Conservation (phyloP, 2,113 vertebrate species). For the Jaculus jaculus region DNA sequence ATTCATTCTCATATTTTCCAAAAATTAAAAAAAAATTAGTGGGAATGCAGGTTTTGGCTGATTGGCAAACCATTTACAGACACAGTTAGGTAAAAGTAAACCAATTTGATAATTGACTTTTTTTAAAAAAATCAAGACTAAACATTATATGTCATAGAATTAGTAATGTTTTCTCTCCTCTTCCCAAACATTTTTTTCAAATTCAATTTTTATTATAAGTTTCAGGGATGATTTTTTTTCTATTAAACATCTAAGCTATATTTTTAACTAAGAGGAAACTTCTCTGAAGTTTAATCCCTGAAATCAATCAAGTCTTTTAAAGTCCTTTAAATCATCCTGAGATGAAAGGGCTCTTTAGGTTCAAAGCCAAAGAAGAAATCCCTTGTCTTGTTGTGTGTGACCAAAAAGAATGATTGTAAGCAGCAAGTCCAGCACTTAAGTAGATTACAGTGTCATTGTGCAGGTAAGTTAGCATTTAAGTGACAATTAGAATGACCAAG, state of each 20-base stretch:
- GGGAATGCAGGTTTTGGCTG: neutral
- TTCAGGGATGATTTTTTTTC: conserved; percentile 50
- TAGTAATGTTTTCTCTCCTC: conserved; percentile 11
- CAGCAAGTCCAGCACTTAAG: conserved; percentile 62
- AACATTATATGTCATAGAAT: neutral
- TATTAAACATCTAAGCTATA: conserved; percentile 52
- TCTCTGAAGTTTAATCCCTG: conserved; percentile 68
- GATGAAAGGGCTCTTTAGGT: conserved; percentile 66
- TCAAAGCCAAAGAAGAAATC: conserved; percentile 74
- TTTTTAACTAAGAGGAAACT: conserved; percentile 67
- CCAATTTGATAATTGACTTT: neutral
- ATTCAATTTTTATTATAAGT: conserved; percentile 49
- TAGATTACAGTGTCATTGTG: conserved; percentile 63
- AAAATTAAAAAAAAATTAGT: conserved; percentile 5
- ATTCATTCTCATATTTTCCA: neutral
- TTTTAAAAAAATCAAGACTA: conserved; percentile 29
- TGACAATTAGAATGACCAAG: conserved; percentile 52
- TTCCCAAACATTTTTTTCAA: conserved; percentile 40
- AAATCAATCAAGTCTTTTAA: conserved; percentile 74
- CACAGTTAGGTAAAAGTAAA: conserved; percentile 19
- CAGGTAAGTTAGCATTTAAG: conserved; percentile 49
- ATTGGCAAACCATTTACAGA: neutral
- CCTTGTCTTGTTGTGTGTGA: conserved; percentile 67
- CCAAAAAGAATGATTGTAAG: conserved; percentile 66
- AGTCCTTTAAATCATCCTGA: conserved; percentile 67